Percentiles rank a stretch among this genome's conserved stretches.
phyloP scores from a whole-genome alignment of 2,888 invertebrate genomes.

The Sesia apiformis region DNA sequence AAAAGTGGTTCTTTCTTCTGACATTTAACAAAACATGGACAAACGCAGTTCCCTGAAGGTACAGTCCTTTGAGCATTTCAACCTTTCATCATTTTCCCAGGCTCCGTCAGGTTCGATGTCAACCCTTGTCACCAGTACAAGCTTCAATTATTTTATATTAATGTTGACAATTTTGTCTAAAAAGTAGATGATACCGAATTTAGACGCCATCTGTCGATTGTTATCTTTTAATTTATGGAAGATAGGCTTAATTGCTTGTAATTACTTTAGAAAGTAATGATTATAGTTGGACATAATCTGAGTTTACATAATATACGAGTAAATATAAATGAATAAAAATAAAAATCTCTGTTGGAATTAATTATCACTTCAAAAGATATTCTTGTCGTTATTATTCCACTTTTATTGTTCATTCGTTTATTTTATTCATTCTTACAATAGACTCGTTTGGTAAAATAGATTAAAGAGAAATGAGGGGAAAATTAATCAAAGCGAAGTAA shows the following conservation, averaged over 20 bases:
- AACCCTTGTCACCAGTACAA: slow-evolving; percentile 20
- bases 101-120: slow-evolving; percentile 13
- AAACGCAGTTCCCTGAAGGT: slow-evolving; percentile 6
- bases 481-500: too few species aligned
- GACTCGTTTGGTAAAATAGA: too few species aligned
- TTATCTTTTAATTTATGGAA: too few species aligned
- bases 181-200: slow-evolving; percentile 3
- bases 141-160: slow-evolving; percentile 17
- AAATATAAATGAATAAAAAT: too few species aligned
- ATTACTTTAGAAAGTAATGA: neutral
- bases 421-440: too few species aligned
- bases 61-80: slow-evolving; percentile 8
- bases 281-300: too few species aligned
- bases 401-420: too few species aligned
- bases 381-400: too few species aligned
- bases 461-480: too few species aligned
- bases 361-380: too few species aligned
- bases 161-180: slow-evolving; percentile 10
- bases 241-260: neutral
- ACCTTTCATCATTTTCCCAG: slow-evolving; percentile 12
- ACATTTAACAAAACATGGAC: slow-evolving; percentile 4
- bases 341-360: too few species aligned
- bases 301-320: too few species aligned
- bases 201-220: neutral
- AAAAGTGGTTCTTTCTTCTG: neutral